Evolutionary conservation across 1,140 invertebrate species (phyloP).

Genomic region (Heliconius nattereri): DNA sequence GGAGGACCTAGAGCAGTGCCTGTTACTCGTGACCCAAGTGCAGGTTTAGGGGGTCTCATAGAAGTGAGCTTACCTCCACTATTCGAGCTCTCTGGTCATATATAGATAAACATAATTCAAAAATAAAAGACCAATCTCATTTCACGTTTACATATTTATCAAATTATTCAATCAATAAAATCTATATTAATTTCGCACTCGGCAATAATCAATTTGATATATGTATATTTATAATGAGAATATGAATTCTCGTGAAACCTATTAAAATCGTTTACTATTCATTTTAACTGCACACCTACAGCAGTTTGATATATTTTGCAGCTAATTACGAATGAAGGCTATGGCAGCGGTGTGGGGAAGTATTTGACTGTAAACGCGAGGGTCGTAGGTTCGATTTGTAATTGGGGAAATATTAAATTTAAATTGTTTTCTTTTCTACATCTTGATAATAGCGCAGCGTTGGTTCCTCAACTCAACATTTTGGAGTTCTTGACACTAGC

Average conservation of each 20-base stretch:
- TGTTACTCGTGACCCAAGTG: too few species aligned
- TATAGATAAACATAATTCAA: too few species aligned
- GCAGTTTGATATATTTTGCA: not conserved
- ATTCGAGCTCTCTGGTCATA: too few species aligned
- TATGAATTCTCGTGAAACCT: not conserved
- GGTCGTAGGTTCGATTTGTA: not conserved
- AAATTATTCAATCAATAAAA: not conserved
- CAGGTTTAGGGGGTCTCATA: too few species aligned
- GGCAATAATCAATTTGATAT: not conserved
- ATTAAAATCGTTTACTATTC: not conserved
- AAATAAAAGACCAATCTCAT: too few species aligned
- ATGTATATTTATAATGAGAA: constrained; percentile 7
- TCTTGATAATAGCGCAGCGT: too few species aligned
- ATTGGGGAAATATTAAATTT: not conserved
- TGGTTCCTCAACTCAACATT: too few species aligned
- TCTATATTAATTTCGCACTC: not conserved
- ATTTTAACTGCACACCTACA: not conserved
- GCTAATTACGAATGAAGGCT: not conserved
- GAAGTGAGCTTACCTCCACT: too few species aligned
- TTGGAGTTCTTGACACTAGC: too few species aligned
- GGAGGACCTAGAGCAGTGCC: too few species aligned
- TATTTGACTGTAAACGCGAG: not conserved
- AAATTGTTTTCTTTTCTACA: too few species aligned
- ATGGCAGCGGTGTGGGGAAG: not conserved
- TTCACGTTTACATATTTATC: too few species aligned